Percentiles rank a stretch among this genome's conserved stretches.
phyloP scores from a whole-genome alignment of 2,888 invertebrate genomes.

The Melinopterus prodromus region DNA sequence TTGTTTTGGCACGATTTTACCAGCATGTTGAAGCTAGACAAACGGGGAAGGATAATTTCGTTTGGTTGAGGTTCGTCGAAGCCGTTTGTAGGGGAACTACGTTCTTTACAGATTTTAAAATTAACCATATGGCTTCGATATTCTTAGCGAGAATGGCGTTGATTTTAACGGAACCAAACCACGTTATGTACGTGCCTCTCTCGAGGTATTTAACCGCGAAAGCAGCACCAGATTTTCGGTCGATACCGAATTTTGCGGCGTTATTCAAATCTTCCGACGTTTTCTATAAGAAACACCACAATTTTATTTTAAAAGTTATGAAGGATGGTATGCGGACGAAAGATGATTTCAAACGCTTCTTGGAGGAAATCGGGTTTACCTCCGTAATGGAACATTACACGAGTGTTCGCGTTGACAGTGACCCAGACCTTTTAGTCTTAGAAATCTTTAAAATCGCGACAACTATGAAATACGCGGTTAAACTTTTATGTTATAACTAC shows the following conservation, averaged over 20 bases:
- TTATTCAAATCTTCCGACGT: conserved; percentile 83
- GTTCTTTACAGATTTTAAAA: conserved; percentile 47
- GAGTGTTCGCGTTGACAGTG: conserved; percentile 69
- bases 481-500: conserved; percentile 72
- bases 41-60: conserved; percentile 70
- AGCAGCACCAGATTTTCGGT: conserved; percentile 75
- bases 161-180: conserved; percentile 76
- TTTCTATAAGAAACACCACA: conserved; percentile 71
- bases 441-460: conserved; percentile 70
- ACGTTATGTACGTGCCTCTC: conserved; percentile 80
- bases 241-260: conserved; percentile 88
- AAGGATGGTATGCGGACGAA: conserved; percentile 79
- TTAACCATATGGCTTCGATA: conserved; percentile 64
- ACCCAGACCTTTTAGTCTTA: conserved; percentile 72
- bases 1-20: conserved; percentile 77
- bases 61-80: conserved; percentile 75
- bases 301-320: conserved; percentile 82
- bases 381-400: conserved; percentile 77
- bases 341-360: conserved; percentile 76
- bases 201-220: conserved; percentile 66
- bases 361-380: conserved; percentile 79
- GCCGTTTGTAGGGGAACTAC: conserved; percentile 71
- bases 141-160: conserved; percentile 77
- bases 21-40: conserved; percentile 74
- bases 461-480: conserved; percentile 70